Base-by-base conservation (phyloP, 1,140 invertebrate species). In the Drosophila mauritiana region DNA sequence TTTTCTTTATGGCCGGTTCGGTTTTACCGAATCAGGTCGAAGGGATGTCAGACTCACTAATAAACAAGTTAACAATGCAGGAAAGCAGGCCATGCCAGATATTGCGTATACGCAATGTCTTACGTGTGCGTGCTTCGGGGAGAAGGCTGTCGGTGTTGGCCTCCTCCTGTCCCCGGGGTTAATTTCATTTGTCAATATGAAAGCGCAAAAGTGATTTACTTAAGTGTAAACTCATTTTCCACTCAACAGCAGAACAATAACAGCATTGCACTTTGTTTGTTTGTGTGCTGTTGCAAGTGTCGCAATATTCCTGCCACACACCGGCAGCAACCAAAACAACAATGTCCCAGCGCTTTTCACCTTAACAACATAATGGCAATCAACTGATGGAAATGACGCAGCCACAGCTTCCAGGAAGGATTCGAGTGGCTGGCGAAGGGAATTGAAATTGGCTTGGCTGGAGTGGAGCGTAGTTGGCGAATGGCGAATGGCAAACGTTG, bases 191-290 rank as follows among this genome's bases (percentile, higher is more conserved):
- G 83, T 73, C 83, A 82, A 86, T 83, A 69, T 56, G 57, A 63
- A 88, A 79, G 61, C 78, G 51, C 39, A 79, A 89, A 80, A 78
- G 68, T 89, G 73, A 80, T 88, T 88, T 88, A 80, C 73, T 80
- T 89, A 89, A 88, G 77, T 89, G 84, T 88, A 73, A 89, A 88
- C 72, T 77, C 85, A 78, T 84, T 89, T 88, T 88, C 55, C 75
- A 80, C 67, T 83, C 84, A 89, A 70, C 80, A 80, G 53, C 54
- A 51, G 73, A 88, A 80, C 74, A 77, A 74, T 46, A 77, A 54
- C 51, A 69, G 64, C 36, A 58, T 58, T 57, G 53, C 65, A 58
- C 20, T 37, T 10, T 70, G 27, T 37, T 54, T 67, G 40, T 45
- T 13, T 13, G 25, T 17, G 12, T 42, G 17, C 43, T 36, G 68